phyloP scores from a whole-genome alignment of 30 jellyfish, hydroid and myxozoan genomes.

The Pelagia noctiluca region DNA sequence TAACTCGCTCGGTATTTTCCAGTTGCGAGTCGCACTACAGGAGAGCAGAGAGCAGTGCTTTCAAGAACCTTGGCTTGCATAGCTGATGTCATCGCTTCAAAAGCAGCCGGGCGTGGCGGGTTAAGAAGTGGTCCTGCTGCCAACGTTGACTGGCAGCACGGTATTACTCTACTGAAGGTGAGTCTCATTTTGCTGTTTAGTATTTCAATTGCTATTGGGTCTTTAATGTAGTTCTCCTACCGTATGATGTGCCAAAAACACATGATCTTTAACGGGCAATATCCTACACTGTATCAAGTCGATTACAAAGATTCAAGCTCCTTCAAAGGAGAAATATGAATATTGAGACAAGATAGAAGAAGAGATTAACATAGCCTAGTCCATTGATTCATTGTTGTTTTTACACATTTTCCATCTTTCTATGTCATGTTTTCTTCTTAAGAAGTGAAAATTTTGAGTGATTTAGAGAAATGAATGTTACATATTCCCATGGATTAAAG shows the following conservation, averaged over 20 bases:
- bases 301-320: too few species aligned
- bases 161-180: slow-evolving; percentile 78
- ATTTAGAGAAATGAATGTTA: too few species aligned
- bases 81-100: slow-evolving; percentile 92
- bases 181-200: background rate
- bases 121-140: slow-evolving; percentile 99
- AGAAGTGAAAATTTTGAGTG: too few species aligned
- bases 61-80: slow-evolving; percentile 97
- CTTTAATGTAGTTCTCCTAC: background rate
- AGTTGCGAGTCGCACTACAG: slow-evolving; percentile 59
- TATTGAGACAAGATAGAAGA: too few species aligned
- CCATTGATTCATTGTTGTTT: too few species aligned
- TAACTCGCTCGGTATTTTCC: background rate
- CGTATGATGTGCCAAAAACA: background rate
- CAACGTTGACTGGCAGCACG: slow-evolving; percentile 81
- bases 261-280: too few species aligned
- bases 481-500: too few species aligned
- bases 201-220: background rate
- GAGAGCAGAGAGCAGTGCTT: slow-evolving; percentile 67
- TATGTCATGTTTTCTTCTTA: too few species aligned
- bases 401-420: too few species aligned
- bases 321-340: too few species aligned
- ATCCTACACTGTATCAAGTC: too few species aligned
- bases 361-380: too few species aligned
- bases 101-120: slow-evolving; percentile 85